phyloP scores from a whole-genome alignment of 2,797 vertebrate species.

The Paratrypauchen microcephalus region DNA sequence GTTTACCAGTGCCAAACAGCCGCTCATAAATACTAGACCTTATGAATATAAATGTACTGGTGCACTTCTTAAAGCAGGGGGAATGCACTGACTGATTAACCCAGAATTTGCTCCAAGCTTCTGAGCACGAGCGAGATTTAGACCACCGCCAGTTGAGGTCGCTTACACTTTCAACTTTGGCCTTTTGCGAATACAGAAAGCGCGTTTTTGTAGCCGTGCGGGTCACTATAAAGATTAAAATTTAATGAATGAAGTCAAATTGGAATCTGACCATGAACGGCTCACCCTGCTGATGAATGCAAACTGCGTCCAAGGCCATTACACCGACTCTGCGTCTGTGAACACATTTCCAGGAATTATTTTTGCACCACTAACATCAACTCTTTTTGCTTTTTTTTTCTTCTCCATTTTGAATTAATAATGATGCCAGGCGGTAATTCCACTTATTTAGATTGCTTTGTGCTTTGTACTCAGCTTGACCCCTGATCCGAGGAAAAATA shows the following conservation, averaged over 20 bases:
- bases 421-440: slow-evolving; percentile 44
- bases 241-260: slow-evolving; percentile 29
- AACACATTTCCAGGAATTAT: slow-evolving; percentile 52
- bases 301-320: slow-evolving; percentile 36
- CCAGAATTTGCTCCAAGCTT: slow-evolving; percentile 46
- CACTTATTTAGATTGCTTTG: slow-evolving; percentile 53
- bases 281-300: slow-evolving; percentile 42
- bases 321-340: slow-evolving; percentile 32
- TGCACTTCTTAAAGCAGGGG: slow-evolving; percentile 38
- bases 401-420: slow-evolving; percentile 51
- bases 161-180: slow-evolving; percentile 49
- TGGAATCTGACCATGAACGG: slow-evolving; percentile 29
- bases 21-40: slow-evolving; percentile 47
- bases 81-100: slow-evolving; percentile 54
- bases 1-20: slow-evolving; percentile 20
- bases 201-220: slow-evolving; percentile 16
- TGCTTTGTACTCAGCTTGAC: slow-evolving; percentile 56
- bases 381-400: slow-evolving; percentile 18
- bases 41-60: slow-evolving; percentile 48
- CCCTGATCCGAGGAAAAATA: slow-evolving; percentile 35
- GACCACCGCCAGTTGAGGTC: slow-evolving; percentile 48
- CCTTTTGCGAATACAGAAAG: slow-evolving; percentile 26
- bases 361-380: slow-evolving; percentile 32
- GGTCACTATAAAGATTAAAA: slow-evolving; percentile 17
- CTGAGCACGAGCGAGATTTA: slow-evolving; percentile 21